phyloP scores from a whole-genome alignment of 1,140 invertebrate species.

The Frieseomelitta varia region DNA sequence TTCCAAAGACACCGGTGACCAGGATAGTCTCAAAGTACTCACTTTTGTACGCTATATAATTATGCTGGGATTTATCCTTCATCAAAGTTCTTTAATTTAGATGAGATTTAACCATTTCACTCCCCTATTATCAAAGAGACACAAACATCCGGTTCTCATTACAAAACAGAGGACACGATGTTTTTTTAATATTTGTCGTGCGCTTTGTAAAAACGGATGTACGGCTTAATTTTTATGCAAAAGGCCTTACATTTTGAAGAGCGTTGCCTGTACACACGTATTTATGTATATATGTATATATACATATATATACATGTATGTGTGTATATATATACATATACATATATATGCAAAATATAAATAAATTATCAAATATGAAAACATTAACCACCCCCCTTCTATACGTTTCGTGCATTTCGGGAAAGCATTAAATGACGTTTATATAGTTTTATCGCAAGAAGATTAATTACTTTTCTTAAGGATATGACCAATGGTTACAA shows the following conservation, averaged over 20 bases:
- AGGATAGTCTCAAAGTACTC: slow-evolving; percentile 42
- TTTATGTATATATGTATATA: too few relatives aligned
- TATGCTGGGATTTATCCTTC: slow-evolving; percentile 43
- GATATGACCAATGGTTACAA: slow-evolving; percentile 67
- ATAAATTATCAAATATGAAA: slow-evolving; percentile 81
- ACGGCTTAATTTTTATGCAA: slow-evolving; percentile 80
- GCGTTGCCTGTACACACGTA: slow-evolving; percentile 61
- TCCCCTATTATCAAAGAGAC: slow-evolving; percentile 32
- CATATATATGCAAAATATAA: slow-evolving; percentile 65
- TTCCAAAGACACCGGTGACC: slow-evolving; percentile 23
- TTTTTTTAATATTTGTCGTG: slow-evolving; percentile 48
- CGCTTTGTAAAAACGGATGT: slow-evolving; percentile 66
- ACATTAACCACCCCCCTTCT: slow-evolving; percentile 84
- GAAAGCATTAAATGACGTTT: slow-evolving; percentile 82
- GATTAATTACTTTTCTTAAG: slow-evolving; percentile 78
- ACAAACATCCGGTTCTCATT: slow-evolving; percentile 13
- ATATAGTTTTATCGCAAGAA: slow-evolving; percentile 79
- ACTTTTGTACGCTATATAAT: slow-evolving; percentile 50
- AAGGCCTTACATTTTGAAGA: slow-evolving; percentile 75
- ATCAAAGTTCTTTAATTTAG: slow-evolving; percentile 46
- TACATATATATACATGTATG: too few relatives aligned
- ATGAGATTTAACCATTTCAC: slow-evolving; percentile 44
- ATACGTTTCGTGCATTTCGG: slow-evolving; percentile 87
- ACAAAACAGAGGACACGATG: slow-evolving; percentile 61
- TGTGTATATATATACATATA: too few relatives aligned